A percentile compares a stretch with the other conserved stretches of the same genome.
Evolutionary conservation across 2,113 vertebrate genomes (phyloP).

Genomic region (Thomomys bottae): DNA sequence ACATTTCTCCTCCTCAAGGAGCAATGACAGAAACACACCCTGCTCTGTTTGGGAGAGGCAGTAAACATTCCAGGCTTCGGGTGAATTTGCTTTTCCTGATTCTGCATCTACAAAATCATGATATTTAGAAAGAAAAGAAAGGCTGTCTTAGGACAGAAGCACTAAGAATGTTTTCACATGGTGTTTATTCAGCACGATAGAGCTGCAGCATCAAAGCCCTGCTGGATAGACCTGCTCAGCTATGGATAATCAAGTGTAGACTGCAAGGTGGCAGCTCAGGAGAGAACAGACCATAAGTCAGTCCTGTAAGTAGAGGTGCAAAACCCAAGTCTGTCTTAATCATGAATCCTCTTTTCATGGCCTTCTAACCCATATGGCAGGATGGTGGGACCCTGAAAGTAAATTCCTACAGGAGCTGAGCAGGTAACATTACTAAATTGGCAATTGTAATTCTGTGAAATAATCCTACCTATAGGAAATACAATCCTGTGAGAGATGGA

Average conservation of each 20-base stretch:
- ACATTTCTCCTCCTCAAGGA: conserved; percentile 40
- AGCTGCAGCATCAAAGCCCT: too few species aligned
- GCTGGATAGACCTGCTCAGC: too few species aligned
- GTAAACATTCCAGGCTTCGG: conserved; percentile 12
- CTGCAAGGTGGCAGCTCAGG: not conserved
- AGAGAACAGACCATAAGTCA: not conserved
- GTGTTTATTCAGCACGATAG: conserved; percentile 49
- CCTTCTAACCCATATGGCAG: not conserved
- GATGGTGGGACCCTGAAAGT: not conserved
- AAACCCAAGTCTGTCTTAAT: not conserved
- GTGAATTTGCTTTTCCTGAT: not conserved
- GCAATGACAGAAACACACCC: not conserved
- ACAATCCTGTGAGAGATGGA: not conserved
- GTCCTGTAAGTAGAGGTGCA: not conserved
- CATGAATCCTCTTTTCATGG: not conserved
- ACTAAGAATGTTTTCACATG: conserved; percentile 31
- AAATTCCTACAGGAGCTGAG: not conserved
- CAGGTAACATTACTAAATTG: not conserved
- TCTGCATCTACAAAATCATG: conserved; percentile 35
- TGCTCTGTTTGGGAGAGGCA: conserved; percentile 40
- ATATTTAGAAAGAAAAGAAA: conserved; percentile 52
- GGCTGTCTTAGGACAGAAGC: not conserved
- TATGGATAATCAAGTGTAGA: not conserved
- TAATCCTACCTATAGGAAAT: not conserved
- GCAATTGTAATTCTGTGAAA: not conserved